phyloP scores from a whole-genome alignment of 2,113 vertebrate species.

The Oncorhynchus clarkii region DNA sequence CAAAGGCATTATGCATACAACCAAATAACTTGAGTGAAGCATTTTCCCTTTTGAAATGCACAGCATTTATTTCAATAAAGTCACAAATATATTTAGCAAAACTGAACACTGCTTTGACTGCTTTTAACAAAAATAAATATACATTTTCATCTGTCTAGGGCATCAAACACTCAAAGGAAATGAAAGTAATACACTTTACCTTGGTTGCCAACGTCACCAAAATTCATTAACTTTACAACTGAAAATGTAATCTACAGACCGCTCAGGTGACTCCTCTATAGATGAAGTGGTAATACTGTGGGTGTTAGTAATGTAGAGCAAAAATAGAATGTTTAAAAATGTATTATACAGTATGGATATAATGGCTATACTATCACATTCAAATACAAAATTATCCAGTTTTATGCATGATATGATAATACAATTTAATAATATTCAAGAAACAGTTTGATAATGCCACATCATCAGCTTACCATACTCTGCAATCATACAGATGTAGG shows the following conservation, averaged over 20 bases:
- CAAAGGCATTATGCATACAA: background rate
- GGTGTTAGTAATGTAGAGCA: background rate
- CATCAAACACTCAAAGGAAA: no score
- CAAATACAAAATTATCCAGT: conserved; percentile 39
- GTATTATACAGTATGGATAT: background rate
- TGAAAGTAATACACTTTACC: no score
- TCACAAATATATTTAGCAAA: conserved; percentile 62
- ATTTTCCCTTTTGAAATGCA: conserved; percentile 50
- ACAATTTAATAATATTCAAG: conserved; percentile 20
- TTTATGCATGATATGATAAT: conserved; percentile 23
- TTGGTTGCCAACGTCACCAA: no score
- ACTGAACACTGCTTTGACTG: conserved; percentile 30
- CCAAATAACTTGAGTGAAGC: background rate
- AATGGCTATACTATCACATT: conserved; percentile 40
- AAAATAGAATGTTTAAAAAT: conserved; percentile 1
- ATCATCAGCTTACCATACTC: conserved; percentile 23
- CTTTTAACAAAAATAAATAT: conserved; percentile 61
- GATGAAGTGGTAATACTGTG: no score
- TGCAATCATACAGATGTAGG: conserved; percentile 13
- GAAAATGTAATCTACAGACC: no score
- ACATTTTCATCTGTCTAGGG: no score
- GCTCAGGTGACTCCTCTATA: no score
- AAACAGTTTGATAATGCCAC: conserved; percentile 13
- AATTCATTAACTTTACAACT: no score
- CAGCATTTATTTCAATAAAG: conserved; percentile 65